Percentiles rank a stretch among this genome's conserved stretches.
These are phyloP conservation scores for Oreotrochilus melanogaster DNA, from an alignment of 2,113 vertebrate genomes.

Conservation along the genomic window DNA sequence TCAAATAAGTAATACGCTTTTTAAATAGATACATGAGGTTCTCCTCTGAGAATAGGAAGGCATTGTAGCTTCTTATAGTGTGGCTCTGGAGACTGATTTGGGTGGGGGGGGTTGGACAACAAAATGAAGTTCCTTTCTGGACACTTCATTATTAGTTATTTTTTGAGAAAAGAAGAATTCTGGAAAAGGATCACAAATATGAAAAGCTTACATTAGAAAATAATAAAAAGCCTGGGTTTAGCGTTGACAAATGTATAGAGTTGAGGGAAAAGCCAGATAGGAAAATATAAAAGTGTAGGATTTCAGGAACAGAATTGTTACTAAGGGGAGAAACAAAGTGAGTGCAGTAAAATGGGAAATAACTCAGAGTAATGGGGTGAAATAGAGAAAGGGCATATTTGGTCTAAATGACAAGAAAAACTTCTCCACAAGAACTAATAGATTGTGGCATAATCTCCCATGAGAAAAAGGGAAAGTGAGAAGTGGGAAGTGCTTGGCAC, in stretches of 20 bases:
- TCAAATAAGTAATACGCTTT: not conserved
- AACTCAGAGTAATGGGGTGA: slow-evolving; percentile 27
- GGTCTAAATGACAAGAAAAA: not conserved
- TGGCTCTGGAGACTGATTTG: not conserved
- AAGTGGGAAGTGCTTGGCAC: slow-evolving; percentile 1
- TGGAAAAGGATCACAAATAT: not conserved
- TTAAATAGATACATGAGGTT: not conserved
- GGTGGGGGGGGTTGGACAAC: fast-evolving
- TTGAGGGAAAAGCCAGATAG: not conserved
- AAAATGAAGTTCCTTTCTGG: not conserved
- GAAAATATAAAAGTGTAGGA: fast-evolving
- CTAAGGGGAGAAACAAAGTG: not conserved
- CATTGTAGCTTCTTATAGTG: not conserved
- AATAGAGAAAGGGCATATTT: slow-evolving; percentile 47
- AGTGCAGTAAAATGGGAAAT: not conserved
- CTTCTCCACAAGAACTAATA: not conserved
- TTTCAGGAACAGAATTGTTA: not conserved
- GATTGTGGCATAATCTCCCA: slow-evolving; percentile 54
- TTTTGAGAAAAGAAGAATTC: not conserved
- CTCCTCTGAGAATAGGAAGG: not conserved
- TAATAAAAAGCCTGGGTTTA: not conserved
- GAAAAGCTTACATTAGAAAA: not conserved
- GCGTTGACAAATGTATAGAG: not conserved
- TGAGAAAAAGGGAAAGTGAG: not conserved
- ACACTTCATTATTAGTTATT: not conserved